phyloP scores from a whole-genome alignment of 2,113 vertebrate genomes.

The Girardinichthys multiradiatus region DNA sequence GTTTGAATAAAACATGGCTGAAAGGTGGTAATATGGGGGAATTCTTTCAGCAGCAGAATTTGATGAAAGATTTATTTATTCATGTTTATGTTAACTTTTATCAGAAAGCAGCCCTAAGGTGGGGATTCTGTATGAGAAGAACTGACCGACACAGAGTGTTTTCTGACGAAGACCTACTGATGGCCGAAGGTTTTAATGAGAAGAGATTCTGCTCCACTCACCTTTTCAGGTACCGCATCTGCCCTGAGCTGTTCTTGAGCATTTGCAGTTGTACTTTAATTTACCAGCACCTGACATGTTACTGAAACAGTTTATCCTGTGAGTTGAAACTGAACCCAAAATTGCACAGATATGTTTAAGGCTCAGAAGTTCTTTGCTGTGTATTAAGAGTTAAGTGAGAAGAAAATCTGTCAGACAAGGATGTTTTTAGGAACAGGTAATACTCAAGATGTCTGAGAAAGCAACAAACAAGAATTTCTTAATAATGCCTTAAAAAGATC shows the following conservation, averaged over 20 bases:
- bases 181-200: constrained; percentile 54
- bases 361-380: too few relatives aligned
- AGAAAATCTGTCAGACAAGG: too few relatives aligned
- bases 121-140: constrained; percentile 31
- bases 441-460: too few relatives aligned
- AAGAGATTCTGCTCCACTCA: constrained; percentile 31
- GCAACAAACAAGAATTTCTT: too few relatives aligned
- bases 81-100: constrained; percentile 60
- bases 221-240: constrained; percentile 58
- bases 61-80: constrained; percentile 66
- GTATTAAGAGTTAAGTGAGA: too few relatives aligned
- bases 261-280: constrained; percentile 34
- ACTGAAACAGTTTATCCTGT: constrained; percentile 27
- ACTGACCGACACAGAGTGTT: constrained; percentile 36
- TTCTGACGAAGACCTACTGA: constrained; percentile 47
- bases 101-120: constrained; percentile 38
- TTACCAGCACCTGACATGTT: constrained; percentile 33
- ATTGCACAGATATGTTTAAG: too few relatives aligned
- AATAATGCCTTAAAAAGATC: too few relatives aligned
- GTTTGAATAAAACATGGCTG: constrained; percentile 72
- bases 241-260: constrained; percentile 36
- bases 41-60: constrained; percentile 57
- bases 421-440: too few relatives aligned
- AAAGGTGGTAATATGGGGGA: constrained; percentile 59
- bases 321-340: background rate